A percentile compares a stretch with the other conserved stretches of the same genome.
Conservation (phyloP, 30 jellyfish, hydroid and myxozoan genomes). For the Catostylus mosaicus region DNA sequence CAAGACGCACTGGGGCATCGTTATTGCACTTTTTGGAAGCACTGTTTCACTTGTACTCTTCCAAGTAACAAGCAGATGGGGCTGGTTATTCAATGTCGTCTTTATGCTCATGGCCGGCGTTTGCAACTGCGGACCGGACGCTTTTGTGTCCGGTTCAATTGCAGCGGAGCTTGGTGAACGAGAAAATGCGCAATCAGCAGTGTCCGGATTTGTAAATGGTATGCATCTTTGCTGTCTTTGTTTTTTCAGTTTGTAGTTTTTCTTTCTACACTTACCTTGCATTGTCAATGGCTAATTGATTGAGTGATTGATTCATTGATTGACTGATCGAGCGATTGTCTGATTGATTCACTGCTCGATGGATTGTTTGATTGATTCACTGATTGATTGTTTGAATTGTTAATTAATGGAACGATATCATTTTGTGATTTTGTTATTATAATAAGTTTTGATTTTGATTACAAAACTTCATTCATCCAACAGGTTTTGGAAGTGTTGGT, state of each 20-base stretch:
- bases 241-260: not conserved
- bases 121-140: conserved; percentile 98
- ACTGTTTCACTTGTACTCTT: conserved; percentile 79
- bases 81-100: conserved; percentile 85
- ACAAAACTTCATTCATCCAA: not conserved
- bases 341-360: too few relatives aligned
- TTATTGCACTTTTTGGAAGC: conserved; percentile 83
- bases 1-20: conserved; percentile 95
- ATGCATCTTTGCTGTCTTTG: not conserved
- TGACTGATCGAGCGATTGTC: too few relatives aligned
- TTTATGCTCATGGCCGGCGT: conserved; percentile 93
- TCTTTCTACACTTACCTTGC: too few relatives aligned
- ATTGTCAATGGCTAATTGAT: too few relatives aligned
- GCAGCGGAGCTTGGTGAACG: conserved; percentile 99
- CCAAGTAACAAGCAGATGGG: conserved; percentile 92
- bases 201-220: conserved; percentile 98
- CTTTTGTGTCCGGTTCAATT: conserved; percentile 93
- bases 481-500: conserved; percentile 99
- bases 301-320: too few relatives aligned
- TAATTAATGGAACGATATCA: too few relatives aligned
- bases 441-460: too few relatives aligned
- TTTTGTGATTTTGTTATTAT: too few relatives aligned
- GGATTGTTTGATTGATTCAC: not conserved
- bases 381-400: not conserved
- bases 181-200: conserved; percentile 98